Evolutionary conservation across 1,140 invertebrate species (phyloP).

Genomic region (Bursaphelenchus mucronatus): DNA sequence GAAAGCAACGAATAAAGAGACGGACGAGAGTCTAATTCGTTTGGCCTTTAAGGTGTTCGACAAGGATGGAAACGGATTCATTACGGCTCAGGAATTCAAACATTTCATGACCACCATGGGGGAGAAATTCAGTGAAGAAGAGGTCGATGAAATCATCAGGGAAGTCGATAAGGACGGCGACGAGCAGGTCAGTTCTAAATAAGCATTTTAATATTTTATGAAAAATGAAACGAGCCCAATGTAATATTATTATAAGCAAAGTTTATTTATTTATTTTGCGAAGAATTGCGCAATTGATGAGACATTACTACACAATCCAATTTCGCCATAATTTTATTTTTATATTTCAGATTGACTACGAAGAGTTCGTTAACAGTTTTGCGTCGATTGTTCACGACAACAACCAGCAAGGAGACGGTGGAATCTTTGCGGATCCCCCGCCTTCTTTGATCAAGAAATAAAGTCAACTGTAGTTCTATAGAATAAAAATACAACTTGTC

Average conservation of each 20-base stretch:
- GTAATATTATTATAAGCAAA: no score
- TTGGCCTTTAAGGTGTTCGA: constrained; percentile 62
- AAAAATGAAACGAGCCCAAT: constrained; percentile 14
- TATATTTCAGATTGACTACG: constrained; percentile 55
- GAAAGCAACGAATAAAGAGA: constrained; percentile 61
- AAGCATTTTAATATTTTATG: not conserved
- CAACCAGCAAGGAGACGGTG: constrained; percentile 53
- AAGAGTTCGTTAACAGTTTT: constrained; percentile 59
- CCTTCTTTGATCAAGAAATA: constrained; percentile 5
- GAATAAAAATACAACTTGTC: no score
- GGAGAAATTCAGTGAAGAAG: constrained; percentile 61
- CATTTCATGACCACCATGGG: constrained; percentile 61
- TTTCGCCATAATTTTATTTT: not conserved
- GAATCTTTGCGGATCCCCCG: constrained; percentile 46
- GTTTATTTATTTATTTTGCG: no score
- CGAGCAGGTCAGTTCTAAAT: constrained; percentile 46
- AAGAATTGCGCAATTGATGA: no score
- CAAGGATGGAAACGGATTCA: constrained; percentile 60
- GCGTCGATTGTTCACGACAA: constrained; percentile 57
- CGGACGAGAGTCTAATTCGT: constrained; percentile 59
- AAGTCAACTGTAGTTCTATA: no score
- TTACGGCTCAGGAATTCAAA: constrained; percentile 60
- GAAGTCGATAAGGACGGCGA: constrained; percentile 60
- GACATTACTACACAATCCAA: not conserved
- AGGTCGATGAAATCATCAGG: constrained; percentile 59